phyloP scores from a whole-genome alignment of 53 echinoderm and acorn worm genomes.

The Echinometra lucunter region DNA sequence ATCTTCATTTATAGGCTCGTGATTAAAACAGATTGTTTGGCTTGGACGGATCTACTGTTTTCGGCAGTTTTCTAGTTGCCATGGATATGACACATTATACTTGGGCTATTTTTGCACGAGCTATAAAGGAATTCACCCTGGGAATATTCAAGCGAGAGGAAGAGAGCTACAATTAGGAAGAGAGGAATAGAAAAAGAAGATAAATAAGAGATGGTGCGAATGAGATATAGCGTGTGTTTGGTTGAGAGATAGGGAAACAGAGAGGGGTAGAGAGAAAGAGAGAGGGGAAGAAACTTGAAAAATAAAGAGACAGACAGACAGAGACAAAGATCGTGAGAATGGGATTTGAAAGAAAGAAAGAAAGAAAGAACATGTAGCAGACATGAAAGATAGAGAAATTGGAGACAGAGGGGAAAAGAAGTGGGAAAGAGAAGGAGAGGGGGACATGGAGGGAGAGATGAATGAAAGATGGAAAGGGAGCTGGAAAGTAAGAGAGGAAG shows the following conservation, averaged over 20 bases:
- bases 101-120: background rate
- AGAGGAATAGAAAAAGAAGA: background rate
- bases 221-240: background rate
- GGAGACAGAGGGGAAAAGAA: no score
- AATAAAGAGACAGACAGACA: background rate
- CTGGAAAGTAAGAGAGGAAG: background rate
- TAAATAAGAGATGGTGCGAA: background rate
- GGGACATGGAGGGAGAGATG: no score
- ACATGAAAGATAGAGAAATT: background rate
- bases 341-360: background rate
- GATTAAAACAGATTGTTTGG: constrained; percentile 22
- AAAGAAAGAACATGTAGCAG: background rate
- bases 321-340: background rate
- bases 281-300: background rate
- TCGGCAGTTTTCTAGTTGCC: background rate
- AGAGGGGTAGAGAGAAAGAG: background rate
- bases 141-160: background rate
- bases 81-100: constrained; percentile 47
- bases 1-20: constrained; percentile 32
- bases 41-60: constrained; percentile 17
- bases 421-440: background rate
- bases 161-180: background rate
- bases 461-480: no score
- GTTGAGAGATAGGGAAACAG: background rate
- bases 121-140: background rate